Base-by-base conservation (phyloP, 2,888 invertebrate genomes). In the Thelaira solivaga region DNA sequence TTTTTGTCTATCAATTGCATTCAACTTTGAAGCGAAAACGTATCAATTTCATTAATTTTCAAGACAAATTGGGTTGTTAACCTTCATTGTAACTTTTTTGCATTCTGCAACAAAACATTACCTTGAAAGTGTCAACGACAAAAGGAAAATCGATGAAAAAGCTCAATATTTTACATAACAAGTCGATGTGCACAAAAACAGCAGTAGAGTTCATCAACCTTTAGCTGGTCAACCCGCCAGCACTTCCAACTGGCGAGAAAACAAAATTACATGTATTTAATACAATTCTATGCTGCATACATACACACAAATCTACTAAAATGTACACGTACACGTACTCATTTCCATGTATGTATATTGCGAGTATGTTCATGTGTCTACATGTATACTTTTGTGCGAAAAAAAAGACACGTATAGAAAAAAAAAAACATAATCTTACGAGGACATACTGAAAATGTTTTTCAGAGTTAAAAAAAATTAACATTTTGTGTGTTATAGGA, bases 171-270 rank as follows among this genome's bases (percentile, higher is more conserved):
- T 72, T 71, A 72, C 39, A 61, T 72, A 67, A 76, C 22, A 61
- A 41, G 34, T 34, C 34, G 26, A 11, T 49, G 36, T 11, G 49
- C 41, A 61, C 67, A 53, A 36, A 11, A 18, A 43, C n/a, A 47
- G 18, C 6, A 34, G 16, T 18, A 20, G 41, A 72, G 77, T 77
- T 77, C 67, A 57, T 62, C 49, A 43, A 68, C 72, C 77, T 68
- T 24, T 16, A 3, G 10, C 47, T 41, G 36, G 39, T 13, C 24
- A 55, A 24, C 2, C 16, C 5, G 16, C 16, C 16, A 39, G 16
- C n/a, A 65, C 16, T 41, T 20, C 16, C 43, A 22, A 29, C 16
- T 26, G 11, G 7, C 36, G 31, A n/a, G n/a, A n/a, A n/a, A 49
- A 47, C 10, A 29, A 71, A 62, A 47, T 24, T 43, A 31, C 45